Evolutionary conservation across 1,140 invertebrate species (phyloP), one percentile per base, ranked within the genome.

Genomic region (Saccostrea cuccullata): DNA sequence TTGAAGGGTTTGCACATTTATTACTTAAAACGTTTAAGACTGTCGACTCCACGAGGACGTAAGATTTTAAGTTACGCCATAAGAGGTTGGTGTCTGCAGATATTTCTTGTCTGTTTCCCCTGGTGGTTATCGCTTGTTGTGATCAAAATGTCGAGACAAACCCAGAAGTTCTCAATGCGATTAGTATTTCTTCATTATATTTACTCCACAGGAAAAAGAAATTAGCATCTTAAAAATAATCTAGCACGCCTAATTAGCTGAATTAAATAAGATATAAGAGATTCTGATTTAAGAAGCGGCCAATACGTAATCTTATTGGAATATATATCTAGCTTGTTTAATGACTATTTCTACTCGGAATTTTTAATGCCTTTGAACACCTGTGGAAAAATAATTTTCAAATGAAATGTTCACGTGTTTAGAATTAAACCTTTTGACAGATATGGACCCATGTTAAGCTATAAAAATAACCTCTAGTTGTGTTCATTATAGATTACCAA

Each of bases 141-240:
- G 70, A 77, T 77, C 70, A 77, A 77, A 77, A 77, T 77, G 70
- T 77, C 70, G 70, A 77, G 70, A 77, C 70, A 36, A 77, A 26
- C 70, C 30, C 26, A 30, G 70, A 77, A 77, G 70, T 77, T 17
- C 26, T 26, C 70, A 77, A 77, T 77, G 70, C 70, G 70, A 77
- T 77, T 77, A 77, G 70, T 30, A 30, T 64, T 77, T 26, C 70
- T 77, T 77, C 70, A 77, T 77, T 77, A 77, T 77, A 77, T 77
- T 77, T 77, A 15, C 70, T 30, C 70, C 70, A 17, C 70, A 77
- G 70, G 70, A 77, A 77, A 77, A 77, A 77, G 70, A 77, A 77
- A 77, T 77, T 77, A 77, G 70, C 26, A 77, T 77, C 70, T 77
- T 77, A 77, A 77, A 77, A 64, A 77, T 77, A 77, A 77, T 77